These are phyloP conservation scores for Lacerta agilis DNA, from an alignment of 2,797 vertebrate species.

Conservation along the genomic window DNA sequence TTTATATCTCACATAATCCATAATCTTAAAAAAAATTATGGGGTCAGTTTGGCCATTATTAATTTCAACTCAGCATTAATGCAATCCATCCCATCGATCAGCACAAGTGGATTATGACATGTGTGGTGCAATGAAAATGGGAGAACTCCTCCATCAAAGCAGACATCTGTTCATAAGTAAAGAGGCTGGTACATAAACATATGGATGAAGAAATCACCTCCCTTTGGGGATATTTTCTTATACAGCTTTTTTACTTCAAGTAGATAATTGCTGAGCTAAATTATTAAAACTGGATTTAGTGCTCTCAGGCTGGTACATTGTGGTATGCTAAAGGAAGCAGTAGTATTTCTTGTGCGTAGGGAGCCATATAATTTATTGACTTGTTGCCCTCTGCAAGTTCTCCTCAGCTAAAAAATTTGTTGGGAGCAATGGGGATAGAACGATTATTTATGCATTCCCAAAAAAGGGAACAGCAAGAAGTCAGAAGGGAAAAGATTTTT, in stretches of 20 bases:
- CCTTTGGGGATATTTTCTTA: conserved; percentile 21
- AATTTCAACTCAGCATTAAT: not conserved
- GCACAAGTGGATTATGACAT: not conserved
- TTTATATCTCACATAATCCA: not conserved
- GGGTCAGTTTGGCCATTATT: not conserved
- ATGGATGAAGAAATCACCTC: not conserved
- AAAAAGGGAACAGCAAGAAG: too few species aligned
- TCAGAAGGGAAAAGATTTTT: too few species aligned
- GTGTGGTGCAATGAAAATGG: conserved; percentile 32
- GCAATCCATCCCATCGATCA: not conserved
- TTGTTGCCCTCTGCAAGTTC: not conserved
- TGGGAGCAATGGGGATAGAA: too few species aligned
- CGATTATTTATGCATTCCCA: too few species aligned
- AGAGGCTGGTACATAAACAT: not conserved
- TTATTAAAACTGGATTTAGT: conserved; percentile 4
- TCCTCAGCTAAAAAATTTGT: not conserved
- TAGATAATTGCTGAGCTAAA: conserved; percentile 11
- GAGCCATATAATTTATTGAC: not conserved
- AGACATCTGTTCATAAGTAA: conserved; percentile 38
- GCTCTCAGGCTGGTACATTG: not conserved
- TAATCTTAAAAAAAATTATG: not conserved
- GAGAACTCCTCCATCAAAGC: not conserved
- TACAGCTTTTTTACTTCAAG: not conserved
- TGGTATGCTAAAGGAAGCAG: not conserved
- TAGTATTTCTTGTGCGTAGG: not conserved